Evolutionary conservation across 2,113 vertebrate genomes (phyloP).

Genomic region (Rallus limicola): DNA sequence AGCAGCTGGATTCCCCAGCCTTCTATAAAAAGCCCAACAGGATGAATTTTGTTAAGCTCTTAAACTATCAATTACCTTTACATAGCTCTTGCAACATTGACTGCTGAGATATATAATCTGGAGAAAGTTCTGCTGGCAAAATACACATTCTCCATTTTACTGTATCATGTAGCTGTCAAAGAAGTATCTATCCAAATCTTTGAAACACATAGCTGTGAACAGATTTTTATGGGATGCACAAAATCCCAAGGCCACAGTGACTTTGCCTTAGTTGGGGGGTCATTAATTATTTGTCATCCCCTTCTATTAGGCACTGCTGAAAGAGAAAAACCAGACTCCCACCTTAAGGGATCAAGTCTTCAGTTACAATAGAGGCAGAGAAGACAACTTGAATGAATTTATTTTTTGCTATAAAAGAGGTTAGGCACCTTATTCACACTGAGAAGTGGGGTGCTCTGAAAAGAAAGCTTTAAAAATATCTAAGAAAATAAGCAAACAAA

Average conservation of each 20-base stretch:
- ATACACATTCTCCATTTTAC: slow-evolving; percentile 17
- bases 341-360: neutral
- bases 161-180: slow-evolving; percentile 1
- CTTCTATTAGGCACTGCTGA: neutral
- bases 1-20: slow-evolving; percentile 46
- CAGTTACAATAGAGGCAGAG: neutral
- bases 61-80: slow-evolving; percentile 62
- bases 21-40: slow-evolving; percentile 52
- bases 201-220: neutral
- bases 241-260: slow-evolving; percentile 42
- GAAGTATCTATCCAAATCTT: slow-evolving; percentile 19
- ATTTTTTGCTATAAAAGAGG: neutral
- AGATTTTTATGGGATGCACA: slow-evolving; percentile 27
- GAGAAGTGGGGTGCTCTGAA: neutral
- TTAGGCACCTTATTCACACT: neutral
- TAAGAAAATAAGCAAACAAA: neutral
- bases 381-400: neutral
- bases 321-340: neutral
- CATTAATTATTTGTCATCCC: slow-evolving; percentile 19
- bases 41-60: slow-evolving; percentile 54
- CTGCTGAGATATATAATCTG: slow-evolving; percentile 37
- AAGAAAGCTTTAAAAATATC: neutral
- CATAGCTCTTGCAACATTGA: slow-evolving; percentile 5
- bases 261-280: neutral
- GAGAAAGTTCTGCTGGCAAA: slow-evolving; percentile 37